Evolutionary conservation across 2,797 vertebrate species (phyloP).

Genomic region (Coluber constrictor): DNA sequence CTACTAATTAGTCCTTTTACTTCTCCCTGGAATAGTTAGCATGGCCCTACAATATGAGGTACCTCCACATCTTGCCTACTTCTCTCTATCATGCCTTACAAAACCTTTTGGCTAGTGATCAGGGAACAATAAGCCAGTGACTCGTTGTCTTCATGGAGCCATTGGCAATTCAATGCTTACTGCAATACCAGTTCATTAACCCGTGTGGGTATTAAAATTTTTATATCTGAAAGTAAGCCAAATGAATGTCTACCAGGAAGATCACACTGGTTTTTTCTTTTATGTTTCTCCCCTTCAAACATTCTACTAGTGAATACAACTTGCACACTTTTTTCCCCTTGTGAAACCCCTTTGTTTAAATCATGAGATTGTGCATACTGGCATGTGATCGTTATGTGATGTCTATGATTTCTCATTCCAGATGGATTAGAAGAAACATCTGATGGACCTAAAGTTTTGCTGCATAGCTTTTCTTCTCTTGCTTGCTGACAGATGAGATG

Average conservation of each 20-base stretch:
- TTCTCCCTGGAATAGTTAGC: neutral
- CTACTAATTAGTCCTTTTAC: neutral
- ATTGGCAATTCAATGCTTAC: neutral
- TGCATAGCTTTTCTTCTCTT: neutral
- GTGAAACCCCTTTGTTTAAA: neutral
- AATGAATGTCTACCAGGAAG: neutral
- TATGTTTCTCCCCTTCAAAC: neutral
- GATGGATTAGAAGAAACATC: neutral
- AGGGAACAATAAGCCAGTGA: neutral
- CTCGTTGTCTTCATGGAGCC: neutral
- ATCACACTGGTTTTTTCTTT: neutral
- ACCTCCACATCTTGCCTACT: neutral
- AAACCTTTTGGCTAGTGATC: neutral
- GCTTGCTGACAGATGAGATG: neutral
- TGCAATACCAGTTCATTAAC: neutral
- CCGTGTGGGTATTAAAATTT: neutral
- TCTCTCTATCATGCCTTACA: neutral
- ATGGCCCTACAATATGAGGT: neutral
- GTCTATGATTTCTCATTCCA: neutral
- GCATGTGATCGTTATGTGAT: neutral
- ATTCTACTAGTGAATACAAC: neutral
- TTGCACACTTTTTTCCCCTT: neutral
- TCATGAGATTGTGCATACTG: neutral
- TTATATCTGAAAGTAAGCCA: neutral
- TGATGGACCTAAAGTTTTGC: neutral